These are phyloP conservation scores for Montifringilla adamsi DNA, from an alignment of 2,113 vertebrate genomes.

Conservation along the genomic window DNA sequence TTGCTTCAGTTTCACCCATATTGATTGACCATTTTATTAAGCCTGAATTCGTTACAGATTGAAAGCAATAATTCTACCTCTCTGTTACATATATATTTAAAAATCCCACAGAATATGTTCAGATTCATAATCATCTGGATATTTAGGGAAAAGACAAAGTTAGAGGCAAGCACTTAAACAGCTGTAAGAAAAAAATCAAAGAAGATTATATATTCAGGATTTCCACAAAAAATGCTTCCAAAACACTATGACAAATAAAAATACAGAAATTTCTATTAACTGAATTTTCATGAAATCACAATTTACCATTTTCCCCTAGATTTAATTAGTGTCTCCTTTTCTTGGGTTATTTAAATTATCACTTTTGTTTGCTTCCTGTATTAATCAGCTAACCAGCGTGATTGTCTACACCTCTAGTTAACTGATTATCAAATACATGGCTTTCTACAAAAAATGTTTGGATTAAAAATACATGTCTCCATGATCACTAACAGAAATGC, in stretches of 20 bases:
- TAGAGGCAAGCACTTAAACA: neutral
- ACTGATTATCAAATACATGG: neutral
- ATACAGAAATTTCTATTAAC: neutral
- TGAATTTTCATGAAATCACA: neutral
- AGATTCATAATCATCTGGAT: neutral
- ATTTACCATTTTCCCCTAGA: neutral
- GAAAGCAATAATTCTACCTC: neutral
- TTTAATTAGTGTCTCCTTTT: neutral
- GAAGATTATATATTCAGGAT: neutral
- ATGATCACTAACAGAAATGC: neutral
- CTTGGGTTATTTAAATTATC: neutral
- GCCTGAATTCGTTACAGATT: neutral
- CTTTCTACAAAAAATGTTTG: neutral
- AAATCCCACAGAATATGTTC: neutral
- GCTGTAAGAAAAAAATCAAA: neutral
- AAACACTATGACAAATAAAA: neutral
- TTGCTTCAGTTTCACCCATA: neutral
- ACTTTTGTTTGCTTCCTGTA: neutral
- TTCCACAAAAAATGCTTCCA: neutral
- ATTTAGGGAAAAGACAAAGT: neutral
- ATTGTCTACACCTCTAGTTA: neutral
- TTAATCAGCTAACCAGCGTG: neutral
- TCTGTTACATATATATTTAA: neutral
- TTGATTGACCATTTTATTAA: slow-evolving; percentile 22
- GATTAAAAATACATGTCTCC: neutral